Base-by-base conservation (phyloP, 2,888 invertebrate species). In the Oxycera nigricornis region DNA sequence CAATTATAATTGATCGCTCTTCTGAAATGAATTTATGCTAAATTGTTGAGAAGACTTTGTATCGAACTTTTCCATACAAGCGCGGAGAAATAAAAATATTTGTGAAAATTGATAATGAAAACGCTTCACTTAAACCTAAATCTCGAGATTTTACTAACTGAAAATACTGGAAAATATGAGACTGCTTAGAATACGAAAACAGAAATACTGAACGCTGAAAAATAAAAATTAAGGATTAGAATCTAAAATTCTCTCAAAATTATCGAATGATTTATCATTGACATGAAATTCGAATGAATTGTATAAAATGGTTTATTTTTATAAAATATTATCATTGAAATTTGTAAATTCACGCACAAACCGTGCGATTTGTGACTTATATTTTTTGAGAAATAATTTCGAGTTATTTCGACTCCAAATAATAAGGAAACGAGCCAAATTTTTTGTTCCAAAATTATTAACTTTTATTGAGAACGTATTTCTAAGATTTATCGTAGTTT, bases 171-270 rank as follows among this genome's bases (percentile, higher is more conserved):
- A 59, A 59, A 59, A 28, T 28, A 28, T 28, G 62, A 62, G 62
- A 62, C 62, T 62, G 62, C 62, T n/a, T 62, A 62, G 62, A 62
- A 35, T 62, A 62, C 20, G 62, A 62, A 62, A 35, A 62, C 4
- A 35, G n/a, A 62, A 62, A 35, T 26, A 39, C 39, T 39, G 14
- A 39, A 39, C 7, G 39, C 14, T 39, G 39, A n/a, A n/a, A n/a
- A n/a, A 55, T 11, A 55, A 55, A 24, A 55, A 55, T 24, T 55
- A 55, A n/a, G 55, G 17, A 11, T 55, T 55, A 55, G 24, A 55
- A 55, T 7, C 11, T 46, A 46, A 46, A 46, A 46, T 46, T 7
- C 17, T 17, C 46, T 46, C 46, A 3, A 11, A 11, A 46, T 7
- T 46, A 14, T 14, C n/a, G 6, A 3, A 24, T 59, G n/a, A 59